Evolutionary conservation across 2,113 vertebrate genomes (phyloP), one percentile per base, ranked within the genome.

Genomic region (Poeciliopsis turrubarensis): DNA sequence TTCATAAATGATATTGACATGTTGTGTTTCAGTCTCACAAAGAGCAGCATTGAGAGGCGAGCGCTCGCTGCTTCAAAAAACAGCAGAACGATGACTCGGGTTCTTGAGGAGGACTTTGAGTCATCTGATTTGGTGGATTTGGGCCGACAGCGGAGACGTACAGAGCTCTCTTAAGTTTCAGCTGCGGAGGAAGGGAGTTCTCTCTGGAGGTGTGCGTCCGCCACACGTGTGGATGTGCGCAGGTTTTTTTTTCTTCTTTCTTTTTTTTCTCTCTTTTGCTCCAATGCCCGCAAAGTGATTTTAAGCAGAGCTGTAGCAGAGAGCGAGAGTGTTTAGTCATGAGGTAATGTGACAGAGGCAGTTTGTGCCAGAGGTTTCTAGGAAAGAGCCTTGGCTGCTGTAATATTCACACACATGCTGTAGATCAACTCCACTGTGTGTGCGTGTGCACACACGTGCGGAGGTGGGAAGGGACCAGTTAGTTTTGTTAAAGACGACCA

Each of bases 311-410:
- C 72, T 79, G 78, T 60, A 83, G 87, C 83, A 81, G 82, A 81
- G 77, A 90, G 82, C 73, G 63, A 90, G 77, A 90, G 86, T 89
- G 84, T 91, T 91, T 76, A 70, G 92, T 83, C 83, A 88, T 89
- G 89, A 91, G 90, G 89, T 92, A 85, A 91, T 91, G 75, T 82
- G 86, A 91, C 87, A 76, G 84, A 87, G 79, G 31, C 68, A 78
- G 86, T 85, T 84, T 83, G 84, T 93, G 93, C 89, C 90, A 87
- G 72, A 81, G 68, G 87, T 92, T 93, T 94, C 92, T 92, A 94
- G 92, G 93, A 93, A 93, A 91, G 80, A 73, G 84, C 65, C 65
- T 80, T 87, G 89, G 89, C 89, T 78, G 72, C 87, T 79, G 17
- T 80, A 75, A 90, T 80, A 85, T 89, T 91, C 86, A 79, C 92